Evolutionary conservation across 1,140 invertebrate genomes (phyloP).

Genomic region (Adoxophyes honmai): DNA sequence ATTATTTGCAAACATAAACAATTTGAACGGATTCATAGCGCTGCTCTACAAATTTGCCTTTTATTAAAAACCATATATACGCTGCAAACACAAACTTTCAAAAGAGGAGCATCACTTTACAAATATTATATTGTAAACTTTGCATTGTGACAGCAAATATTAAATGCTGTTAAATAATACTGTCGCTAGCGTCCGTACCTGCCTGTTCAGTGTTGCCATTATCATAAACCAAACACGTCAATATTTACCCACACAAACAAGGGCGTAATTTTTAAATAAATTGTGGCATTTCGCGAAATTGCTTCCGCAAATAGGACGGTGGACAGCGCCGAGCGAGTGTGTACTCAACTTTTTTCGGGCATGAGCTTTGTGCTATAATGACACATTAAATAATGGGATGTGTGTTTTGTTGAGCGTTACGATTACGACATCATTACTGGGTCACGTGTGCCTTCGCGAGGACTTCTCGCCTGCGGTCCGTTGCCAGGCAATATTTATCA

Average conservation of each 20-base stretch:
- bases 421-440: constrained; percentile 5
- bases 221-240: constrained; percentile 76
- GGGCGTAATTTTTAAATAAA: constrained; percentile 77
- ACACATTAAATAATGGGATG: constrained; percentile 10
- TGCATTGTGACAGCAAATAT: constrained; percentile 71
- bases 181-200: constrained; percentile 67
- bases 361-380: constrained; percentile 33
- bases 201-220: constrained; percentile 69
- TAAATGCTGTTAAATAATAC: constrained; percentile 74
- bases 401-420: constrained; percentile 13
- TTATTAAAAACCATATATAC: constrained; percentile 66
- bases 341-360: constrained; percentile 55
- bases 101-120: constrained; percentile 70
- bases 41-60: constrained; percentile 66
- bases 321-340: constrained; percentile 54
- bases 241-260: constrained; percentile 75
- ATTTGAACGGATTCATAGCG: constrained; percentile 30
- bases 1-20: constrained; percentile 16
- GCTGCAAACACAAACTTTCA: constrained; percentile 65
- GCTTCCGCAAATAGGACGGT: constrained; percentile 73
- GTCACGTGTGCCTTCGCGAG: neutral
- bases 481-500: no score
- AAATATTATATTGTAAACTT: constrained; percentile 76
- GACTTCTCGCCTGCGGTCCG: no score
- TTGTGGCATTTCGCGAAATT: constrained; percentile 76